Evolutionary conservation across 2,797 vertebrate genomes (phyloP).

Genomic region (Microctenopoma stevenorrisi): DNA sequence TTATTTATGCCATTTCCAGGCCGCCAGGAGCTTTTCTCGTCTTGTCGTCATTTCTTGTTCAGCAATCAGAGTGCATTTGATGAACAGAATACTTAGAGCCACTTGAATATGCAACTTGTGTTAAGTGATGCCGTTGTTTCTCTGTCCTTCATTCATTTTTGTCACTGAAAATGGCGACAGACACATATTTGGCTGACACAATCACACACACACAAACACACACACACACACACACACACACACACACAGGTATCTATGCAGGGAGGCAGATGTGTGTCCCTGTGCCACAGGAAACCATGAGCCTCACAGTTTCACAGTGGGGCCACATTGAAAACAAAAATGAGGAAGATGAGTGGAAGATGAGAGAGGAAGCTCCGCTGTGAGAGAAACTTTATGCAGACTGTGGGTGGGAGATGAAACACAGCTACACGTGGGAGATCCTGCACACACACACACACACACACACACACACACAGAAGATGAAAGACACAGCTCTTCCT

Average conservation of each 20-base stretch:
- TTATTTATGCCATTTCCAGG: constrained; percentile 26
- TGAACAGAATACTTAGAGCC: constrained; percentile 7
- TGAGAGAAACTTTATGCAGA: constrained; percentile 40
- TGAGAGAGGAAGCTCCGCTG: constrained; percentile 35
- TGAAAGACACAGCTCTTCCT: constrained; percentile 46
- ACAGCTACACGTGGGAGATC: constrained; percentile 34
- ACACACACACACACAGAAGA: constrained; percentile 12
- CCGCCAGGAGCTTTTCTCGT: constrained; percentile 2
- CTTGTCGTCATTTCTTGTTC: background rate
- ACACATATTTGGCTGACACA: background rate
- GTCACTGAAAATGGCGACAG: constrained; percentile 8
- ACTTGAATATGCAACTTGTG: constrained; percentile 11
- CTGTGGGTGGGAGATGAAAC: constrained; percentile 59
- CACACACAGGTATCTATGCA: background rate
- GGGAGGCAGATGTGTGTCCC: constrained; percentile 38
- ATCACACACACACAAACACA: background rate
- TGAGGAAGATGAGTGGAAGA: constrained; percentile 24
- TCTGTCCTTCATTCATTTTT: background rate
- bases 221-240: too few relatives aligned
- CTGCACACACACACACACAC: background rate
- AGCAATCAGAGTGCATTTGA: constrained; percentile 1
- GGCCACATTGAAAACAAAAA: constrained; percentile 31
- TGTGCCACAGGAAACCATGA: constrained; percentile 39
- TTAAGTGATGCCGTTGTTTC: background rate
- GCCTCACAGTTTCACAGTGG: constrained; percentile 21